Conservation (phyloP, 2,888 invertebrate genomes). For the Acronicta psi region DNA sequence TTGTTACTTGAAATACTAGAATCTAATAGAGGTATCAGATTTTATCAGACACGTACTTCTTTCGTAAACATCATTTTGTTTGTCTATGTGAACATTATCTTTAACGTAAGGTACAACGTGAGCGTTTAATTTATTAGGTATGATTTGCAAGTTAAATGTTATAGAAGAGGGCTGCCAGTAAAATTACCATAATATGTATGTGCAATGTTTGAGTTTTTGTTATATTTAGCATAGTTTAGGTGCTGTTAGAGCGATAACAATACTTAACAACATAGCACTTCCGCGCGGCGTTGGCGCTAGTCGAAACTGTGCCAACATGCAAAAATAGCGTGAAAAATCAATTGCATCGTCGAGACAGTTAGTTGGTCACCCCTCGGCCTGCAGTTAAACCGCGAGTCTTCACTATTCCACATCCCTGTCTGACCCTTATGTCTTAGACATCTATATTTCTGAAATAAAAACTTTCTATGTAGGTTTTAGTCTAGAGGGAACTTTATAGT, state of each 20-base stretch:
- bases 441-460: slow-evolving; percentile 28
- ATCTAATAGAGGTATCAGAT: no score
- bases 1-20: no score
- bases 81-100: background rate
- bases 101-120: background rate
- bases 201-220: slow-evolving; percentile 22
- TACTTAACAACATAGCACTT: slow-evolving; percentile 44
- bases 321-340: slow-evolving; percentile 86
- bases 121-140: background rate
- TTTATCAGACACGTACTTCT: no score
- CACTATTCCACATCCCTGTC: slow-evolving; percentile 71
- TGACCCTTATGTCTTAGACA: slow-evolving; percentile 22
- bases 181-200: slow-evolving; percentile 40
- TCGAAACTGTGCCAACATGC: slow-evolving; percentile 78
- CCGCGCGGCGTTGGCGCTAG: slow-evolving; percentile 45
- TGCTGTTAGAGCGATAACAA: slow-evolving; percentile 27
- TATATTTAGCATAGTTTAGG: slow-evolving; percentile 29
- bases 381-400: slow-evolving; percentile 76
- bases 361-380: slow-evolving; percentile 69
- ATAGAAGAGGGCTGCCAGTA: slow-evolving; percentile 13
- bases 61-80: no score
- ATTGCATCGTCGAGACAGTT: slow-evolving; percentile 75
- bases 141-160: slow-evolving; percentile 18
- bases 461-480: slow-evolving; percentile 39
- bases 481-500: slow-evolving; percentile 49